Percentiles rank a stretch among this genome's conserved stretches.
phyloP scores from a whole-genome alignment of 2,113 vertebrate species.

The Gopherus flavomarginatus region DNA sequence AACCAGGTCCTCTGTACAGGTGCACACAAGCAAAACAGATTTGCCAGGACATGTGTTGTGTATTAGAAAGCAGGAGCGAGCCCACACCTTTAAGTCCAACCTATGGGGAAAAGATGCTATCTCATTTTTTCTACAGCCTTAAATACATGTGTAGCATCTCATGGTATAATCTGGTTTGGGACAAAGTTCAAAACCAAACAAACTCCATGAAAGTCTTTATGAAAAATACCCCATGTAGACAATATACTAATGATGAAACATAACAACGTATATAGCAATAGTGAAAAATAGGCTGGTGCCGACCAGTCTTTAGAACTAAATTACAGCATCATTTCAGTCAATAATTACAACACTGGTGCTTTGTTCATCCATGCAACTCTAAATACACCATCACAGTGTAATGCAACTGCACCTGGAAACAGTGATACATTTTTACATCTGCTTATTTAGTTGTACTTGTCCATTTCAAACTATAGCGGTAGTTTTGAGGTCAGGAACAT shows the following conservation, averaged over 20 bases:
- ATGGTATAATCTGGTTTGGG: conserved; percentile 43
- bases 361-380: neutral
- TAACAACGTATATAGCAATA: neutral
- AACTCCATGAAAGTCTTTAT: conserved; percentile 14
- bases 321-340: conserved; percentile 12
- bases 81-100: neutral
- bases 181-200: conserved; percentile 46
- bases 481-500: neutral
- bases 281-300: neutral
- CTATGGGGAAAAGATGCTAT: conserved; percentile 44
- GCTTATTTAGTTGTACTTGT: neutral
- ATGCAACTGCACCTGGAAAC: neutral
- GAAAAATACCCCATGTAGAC: conserved; percentile 43
- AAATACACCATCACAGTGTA: neutral
- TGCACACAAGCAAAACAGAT: neutral
- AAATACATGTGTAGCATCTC: neutral
- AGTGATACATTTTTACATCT: neutral
- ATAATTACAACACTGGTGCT: neutral
- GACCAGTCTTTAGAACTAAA: neutral
- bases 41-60: neutral
- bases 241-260: neutral
- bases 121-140: conserved; percentile 58
- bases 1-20: neutral
- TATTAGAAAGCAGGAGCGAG: conserved; percentile 20
- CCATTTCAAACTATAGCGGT: neutral